phyloP scores from a whole-genome alignment of 2,888 invertebrate species.

The Chloromyia formosa region DNA sequence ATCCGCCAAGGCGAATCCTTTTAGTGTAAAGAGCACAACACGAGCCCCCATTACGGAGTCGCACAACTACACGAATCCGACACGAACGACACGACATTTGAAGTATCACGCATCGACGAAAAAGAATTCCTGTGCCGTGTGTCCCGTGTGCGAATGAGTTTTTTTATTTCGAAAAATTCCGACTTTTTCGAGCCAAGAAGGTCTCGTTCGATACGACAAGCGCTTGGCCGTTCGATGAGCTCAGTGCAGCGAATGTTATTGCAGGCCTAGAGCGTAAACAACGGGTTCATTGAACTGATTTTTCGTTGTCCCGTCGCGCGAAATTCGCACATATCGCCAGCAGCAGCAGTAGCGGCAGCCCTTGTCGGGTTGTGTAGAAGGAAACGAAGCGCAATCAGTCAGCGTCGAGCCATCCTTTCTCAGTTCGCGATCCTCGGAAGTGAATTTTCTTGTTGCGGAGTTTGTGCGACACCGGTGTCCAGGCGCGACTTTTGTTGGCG shows the following conservation, averaged over 20 bases:
- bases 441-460: too few relatives aligned
- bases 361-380: too few relatives aligned
- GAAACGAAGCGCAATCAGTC: too few relatives aligned
- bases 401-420: too few relatives aligned
- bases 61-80: background rate
- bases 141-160: slow-evolving; percentile 8
- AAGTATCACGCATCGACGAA: slow-evolving; percentile 20
- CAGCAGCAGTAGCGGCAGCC: too few relatives aligned
- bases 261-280: slow-evolving; percentile 2
- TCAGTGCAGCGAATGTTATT: background rate
- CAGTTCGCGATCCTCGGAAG: too few relatives aligned
- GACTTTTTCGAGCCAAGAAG: background rate
- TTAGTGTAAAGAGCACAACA: too few relatives aligned
- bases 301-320: background rate
- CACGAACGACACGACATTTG: slow-evolving; percentile 31
- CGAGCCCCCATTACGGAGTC: too few relatives aligned
- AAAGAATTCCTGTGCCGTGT: slow-evolving; percentile 31
- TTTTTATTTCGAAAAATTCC: slow-evolving; percentile 3
- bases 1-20: background rate
- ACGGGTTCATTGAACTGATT: slow-evolving; percentile 31
- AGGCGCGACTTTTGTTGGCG: too few relatives aligned
- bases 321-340: too few relatives aligned
- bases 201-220: background rate
- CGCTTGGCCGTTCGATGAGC: background rate
- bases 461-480: too few relatives aligned